Percentiles rank a stretch among this genome's conserved stretches.
Evolutionary conservation across 2,797 vertebrate genomes (phyloP).

Genomic region (Catostomus latipinnis): DNA sequence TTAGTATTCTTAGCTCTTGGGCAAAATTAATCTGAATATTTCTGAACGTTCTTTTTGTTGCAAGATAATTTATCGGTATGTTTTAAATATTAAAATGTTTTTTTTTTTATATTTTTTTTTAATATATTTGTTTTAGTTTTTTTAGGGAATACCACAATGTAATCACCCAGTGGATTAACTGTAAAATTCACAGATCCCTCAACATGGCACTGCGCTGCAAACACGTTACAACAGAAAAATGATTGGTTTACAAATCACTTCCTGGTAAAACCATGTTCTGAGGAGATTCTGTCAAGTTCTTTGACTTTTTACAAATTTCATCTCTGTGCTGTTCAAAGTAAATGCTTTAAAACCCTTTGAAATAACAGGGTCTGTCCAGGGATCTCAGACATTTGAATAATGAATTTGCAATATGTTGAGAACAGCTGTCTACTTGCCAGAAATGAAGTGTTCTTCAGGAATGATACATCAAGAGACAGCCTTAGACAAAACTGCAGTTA

Average conservation of each 20-base stretch:
- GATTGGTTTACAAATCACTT: slow-evolving; percentile 78
- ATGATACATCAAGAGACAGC: slow-evolving; percentile 47
- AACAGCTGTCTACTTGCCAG: slow-evolving; percentile 78
- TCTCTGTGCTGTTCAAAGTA: slow-evolving; percentile 71
- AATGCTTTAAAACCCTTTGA: slow-evolving; percentile 84
- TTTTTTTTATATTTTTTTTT: background rate
- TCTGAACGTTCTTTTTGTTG: background rate
- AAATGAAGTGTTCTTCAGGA: slow-evolving; percentile 59
- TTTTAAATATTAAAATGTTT: background rate
- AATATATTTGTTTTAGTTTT: background rate
- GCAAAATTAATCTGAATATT: background rate
- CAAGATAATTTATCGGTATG: background rate
- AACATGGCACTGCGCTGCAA: slow-evolving; percentile 58
- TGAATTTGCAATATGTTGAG: slow-evolving; percentile 80
- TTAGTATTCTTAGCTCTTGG: background rate
- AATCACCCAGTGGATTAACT: slow-evolving; percentile 43
- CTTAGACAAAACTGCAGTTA: slow-evolving; percentile 53
- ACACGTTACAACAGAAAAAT: slow-evolving; percentile 65
- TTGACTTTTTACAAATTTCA: slow-evolving; percentile 79
- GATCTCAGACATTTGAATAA: slow-evolving; percentile 78
- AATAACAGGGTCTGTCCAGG: slow-evolving; percentile 76
- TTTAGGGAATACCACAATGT: slow-evolving; percentile 1
- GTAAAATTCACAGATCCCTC: slow-evolving; percentile 73
- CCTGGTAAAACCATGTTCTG: slow-evolving; percentile 76
- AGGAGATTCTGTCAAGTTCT: slow-evolving; percentile 80